A percentile compares a stretch with the other conserved stretches of the same genome.
These are phyloP conservation scores for Oikopleura dioica DNA, from an alignment of 23 tunicate genomes.

Conservation along the genomic window DNA sequence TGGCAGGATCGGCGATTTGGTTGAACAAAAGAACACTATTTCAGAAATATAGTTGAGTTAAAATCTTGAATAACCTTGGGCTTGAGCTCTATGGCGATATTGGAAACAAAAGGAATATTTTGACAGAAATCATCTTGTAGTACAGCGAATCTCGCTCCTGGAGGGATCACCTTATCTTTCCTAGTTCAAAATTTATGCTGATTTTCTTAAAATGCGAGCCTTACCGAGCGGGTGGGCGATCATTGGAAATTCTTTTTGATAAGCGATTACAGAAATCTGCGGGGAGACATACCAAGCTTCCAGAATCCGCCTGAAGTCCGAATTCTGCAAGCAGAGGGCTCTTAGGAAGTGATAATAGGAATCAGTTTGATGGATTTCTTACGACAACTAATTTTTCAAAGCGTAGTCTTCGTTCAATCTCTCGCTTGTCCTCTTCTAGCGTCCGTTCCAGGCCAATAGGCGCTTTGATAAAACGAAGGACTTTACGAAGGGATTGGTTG, in stretches of 20 bases:
- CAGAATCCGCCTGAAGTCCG: conserved; percentile 4
- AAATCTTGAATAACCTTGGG: too few relatives aligned
- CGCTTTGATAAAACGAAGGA: not conserved
- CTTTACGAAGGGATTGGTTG: not conserved
- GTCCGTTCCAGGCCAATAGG: not conserved
- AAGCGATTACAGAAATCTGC: not conserved
- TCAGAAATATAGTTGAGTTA: too few relatives aligned
- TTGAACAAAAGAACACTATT: not conserved
- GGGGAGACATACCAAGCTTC: not conserved
- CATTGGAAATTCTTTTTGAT: not conserved
- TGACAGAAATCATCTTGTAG: not conserved
- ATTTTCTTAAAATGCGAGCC: too few relatives aligned
- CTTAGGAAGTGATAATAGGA: not conserved
- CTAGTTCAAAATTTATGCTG: too few relatives aligned
- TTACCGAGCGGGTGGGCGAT: not conserved
- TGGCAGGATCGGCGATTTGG: not conserved
- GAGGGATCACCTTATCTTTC: not conserved
- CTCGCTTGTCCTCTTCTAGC: not conserved
- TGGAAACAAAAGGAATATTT: not conserved
- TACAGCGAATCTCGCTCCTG: not conserved
- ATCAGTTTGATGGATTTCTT: not conserved
- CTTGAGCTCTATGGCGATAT: not conserved
- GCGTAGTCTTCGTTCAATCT: not conserved
- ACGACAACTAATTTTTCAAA: not conserved
- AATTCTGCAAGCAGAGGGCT: not conserved